Conservation (phyloP, 2,888 invertebrate species). For the Xylocampa areola region DNA sequence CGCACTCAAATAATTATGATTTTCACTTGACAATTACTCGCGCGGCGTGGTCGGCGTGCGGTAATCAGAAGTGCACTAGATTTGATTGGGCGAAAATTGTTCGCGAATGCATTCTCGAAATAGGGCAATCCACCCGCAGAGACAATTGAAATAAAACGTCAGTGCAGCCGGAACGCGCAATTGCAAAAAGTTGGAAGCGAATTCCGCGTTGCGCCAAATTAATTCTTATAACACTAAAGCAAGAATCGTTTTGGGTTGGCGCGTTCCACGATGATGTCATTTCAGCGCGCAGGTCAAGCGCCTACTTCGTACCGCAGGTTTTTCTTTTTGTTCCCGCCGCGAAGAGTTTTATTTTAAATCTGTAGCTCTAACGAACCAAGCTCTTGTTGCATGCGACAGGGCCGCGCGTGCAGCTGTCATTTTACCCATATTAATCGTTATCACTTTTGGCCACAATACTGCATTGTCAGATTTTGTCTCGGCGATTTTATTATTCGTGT, state of each 20-base stretch:
- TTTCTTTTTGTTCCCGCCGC: constrained; percentile 81
- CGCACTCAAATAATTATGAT: constrained; percentile 39
- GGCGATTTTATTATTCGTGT: constrained; percentile 39
- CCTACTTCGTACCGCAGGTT: constrained; percentile 73
- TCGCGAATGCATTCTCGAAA: constrained; percentile 79
- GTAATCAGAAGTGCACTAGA: constrained; percentile 72
- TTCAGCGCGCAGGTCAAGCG: constrained; percentile 76
- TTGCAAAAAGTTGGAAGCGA: constrained; percentile 63
- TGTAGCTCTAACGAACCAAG: constrained; percentile 84
- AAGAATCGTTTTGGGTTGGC: constrained; percentile 66
- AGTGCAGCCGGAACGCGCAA: constrained; percentile 56
- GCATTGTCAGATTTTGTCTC: constrained; percentile 28
- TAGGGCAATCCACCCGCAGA: constrained; percentile 86
- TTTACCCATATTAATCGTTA: constrained; percentile 51
- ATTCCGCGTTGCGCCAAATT: constrained; percentile 61
- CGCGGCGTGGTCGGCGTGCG: constrained; percentile 34
- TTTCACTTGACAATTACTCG: constrained; percentile 34
- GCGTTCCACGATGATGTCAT: constrained; percentile 60
- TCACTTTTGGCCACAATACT: constrained; percentile 45
- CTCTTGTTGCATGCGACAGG: constrained; percentile 78
- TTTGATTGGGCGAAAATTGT: constrained; percentile 79
- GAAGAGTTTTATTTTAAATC: constrained; percentile 87
- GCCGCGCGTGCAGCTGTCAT: constrained; percentile 74
- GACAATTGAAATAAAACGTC: constrained; percentile 86
- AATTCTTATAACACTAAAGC: constrained; percentile 66